Evolutionary conservation across 2,113 vertebrate genomes (phyloP), one percentile per base, ranked within the genome.

Genomic region (Atrichornis clamosus): DNA sequence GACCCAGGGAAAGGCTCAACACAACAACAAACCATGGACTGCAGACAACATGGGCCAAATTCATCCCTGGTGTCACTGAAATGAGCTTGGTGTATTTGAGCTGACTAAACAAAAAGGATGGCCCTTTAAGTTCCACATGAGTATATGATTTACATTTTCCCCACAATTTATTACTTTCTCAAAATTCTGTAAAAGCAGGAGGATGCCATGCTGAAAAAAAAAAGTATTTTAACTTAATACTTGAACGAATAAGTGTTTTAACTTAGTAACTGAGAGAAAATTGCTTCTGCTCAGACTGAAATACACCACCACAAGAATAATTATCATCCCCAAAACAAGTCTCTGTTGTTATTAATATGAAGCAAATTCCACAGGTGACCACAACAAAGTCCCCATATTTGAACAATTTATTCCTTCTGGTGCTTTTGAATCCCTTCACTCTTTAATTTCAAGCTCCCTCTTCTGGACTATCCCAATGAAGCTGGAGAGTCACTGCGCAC

Each of bases 371-470:
- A 76, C 30, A 28, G n/a, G 33, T 13, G 10, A 89, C 80, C 63
- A 68, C 39, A 91, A 87, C 67, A 67, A 86, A 94, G 68, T 60
- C 56, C 80, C 42, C 73, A 56, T 67, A 79, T 87, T 79, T 84
- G 80, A 94, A 55, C 30, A 69, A 46, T 58, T 95, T 79, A 55
- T 80, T 92, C 70, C 63, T 94, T 55, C 70, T 87, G 69, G 21
- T 67, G 26, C 74, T 87, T 95, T 50, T 30, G 74, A 78, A 90
- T 65, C 55, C 72, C 52, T 91, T 69, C 93, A 94, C 94, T 97
- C 92, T 95, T 95, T 94, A 95, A 94, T 96, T 90, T 82, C 94
- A 97, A 95, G 92, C 94, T 97, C 96, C 95, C 96, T 97, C 94
- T 97, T 95, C 93, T 97, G 94, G 96, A 95, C 93, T 97, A 85